phyloP scores from a whole-genome alignment of 2,888 invertebrate species.

The Pristionchus japonicus region DNA sequence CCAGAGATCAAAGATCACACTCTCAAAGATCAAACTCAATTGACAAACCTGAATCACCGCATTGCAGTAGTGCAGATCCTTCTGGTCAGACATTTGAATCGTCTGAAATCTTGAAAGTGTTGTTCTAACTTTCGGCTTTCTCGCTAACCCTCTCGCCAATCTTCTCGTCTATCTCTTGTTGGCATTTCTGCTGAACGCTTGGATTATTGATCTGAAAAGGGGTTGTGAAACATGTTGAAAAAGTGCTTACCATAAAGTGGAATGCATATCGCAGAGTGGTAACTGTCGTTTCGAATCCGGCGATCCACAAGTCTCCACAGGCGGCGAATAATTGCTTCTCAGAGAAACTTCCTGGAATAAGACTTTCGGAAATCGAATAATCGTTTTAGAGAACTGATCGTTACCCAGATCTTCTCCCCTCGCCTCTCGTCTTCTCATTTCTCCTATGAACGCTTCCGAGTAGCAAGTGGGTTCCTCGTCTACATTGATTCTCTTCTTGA shows the following conservation, averaged over 20 bases:
- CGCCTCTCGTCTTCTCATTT: neutral
- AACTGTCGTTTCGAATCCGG: conserved; percentile 35
- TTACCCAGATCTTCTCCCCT: neutral
- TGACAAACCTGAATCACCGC: neutral
- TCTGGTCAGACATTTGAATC: conserved; percentile 19
- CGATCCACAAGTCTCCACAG: conserved; percentile 6
- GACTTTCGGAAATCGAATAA: neutral
- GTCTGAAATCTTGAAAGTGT: neutral
- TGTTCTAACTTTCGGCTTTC: neutral
- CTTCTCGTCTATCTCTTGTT: neutral
- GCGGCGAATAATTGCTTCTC: neutral
- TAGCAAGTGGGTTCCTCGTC: neutral
- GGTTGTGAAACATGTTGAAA: neutral
- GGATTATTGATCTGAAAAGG: neutral
- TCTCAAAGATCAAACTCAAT: neutral
- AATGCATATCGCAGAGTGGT: neutral
- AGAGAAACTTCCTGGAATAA: neutral
- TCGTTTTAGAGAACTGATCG: neutral
- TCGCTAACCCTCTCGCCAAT: neutral
- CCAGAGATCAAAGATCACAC: no score
- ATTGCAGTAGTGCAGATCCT: conserved; percentile 10
- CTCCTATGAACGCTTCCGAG: neutral
- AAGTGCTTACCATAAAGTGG: neutral
- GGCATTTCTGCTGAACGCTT: neutral
- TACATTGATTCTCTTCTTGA: neutral